Evolutionary conservation across 2,797 vertebrate species (phyloP).

Genomic region (Taeniopygia guttata): DNA sequence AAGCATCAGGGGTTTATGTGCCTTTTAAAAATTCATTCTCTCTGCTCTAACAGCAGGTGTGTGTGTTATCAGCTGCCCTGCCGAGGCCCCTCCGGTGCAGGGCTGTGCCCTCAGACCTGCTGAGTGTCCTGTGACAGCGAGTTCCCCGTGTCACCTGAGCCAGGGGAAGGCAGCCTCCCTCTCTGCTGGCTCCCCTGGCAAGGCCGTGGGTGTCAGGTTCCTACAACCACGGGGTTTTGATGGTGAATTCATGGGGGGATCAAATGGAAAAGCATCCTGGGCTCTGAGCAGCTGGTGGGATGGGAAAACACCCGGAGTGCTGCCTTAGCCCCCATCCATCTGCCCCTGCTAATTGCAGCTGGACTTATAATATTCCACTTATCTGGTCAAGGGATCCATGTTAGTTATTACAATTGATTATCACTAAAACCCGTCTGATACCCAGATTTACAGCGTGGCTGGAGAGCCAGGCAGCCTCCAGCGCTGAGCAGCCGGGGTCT

Average conservation of each 20-base stretch:
- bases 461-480: background rate
- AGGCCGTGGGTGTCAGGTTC: rapidly evolving
- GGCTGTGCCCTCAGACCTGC: rapidly evolving
- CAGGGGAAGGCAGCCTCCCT: background rate
- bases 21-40: constrained; percentile 57
- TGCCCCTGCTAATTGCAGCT: constrained; percentile 47
- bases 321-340: constrained; percentile 34
- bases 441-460: constrained; percentile 45
- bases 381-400: background rate
- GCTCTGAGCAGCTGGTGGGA: background rate
- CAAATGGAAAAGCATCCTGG: background rate
- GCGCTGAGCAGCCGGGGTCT: background rate
- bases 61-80: background rate
- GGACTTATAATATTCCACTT: constrained; percentile 25
- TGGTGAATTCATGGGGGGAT: rapidly evolving
- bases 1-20: constrained; percentile 45
- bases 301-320: background rate
- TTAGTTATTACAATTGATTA: constrained; percentile 32
- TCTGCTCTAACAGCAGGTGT: background rate
- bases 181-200: background rate
- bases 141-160: background rate
- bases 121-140: rapidly evolving
- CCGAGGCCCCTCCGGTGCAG: background rate
- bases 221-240: rapidly evolving
- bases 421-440: constrained; percentile 58